phyloP scores from a whole-genome alignment of 2,888 invertebrate genomes.

The Drosophila cognata region DNA sequence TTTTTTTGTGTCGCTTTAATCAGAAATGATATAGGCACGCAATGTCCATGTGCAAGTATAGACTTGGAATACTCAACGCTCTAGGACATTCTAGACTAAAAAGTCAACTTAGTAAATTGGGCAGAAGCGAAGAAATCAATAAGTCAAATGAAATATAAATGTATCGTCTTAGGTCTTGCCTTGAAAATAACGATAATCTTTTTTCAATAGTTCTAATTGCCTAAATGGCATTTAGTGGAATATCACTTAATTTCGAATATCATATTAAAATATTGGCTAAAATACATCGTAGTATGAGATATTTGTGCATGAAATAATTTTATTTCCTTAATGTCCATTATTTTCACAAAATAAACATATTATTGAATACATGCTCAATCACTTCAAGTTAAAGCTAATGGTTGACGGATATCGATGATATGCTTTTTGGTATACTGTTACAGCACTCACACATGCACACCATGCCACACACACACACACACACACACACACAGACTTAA shows the following conservation, averaged over 20 bases:
- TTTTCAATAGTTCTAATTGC: no score
- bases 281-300: not conserved
- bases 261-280: not conserved
- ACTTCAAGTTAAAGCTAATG: constrained; percentile 1
- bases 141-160: not conserved
- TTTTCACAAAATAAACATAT: not conserved
- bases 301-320: not conserved
- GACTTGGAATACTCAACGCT: not conserved
- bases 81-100: not conserved
- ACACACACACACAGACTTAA: not conserved
- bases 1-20: not conserved
- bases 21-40: not conserved
- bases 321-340: not conserved
- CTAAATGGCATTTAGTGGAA: no score
- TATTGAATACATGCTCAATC: constrained; percentile 11
- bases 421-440: not conserved
- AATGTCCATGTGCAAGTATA: not conserved
- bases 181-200: no score
- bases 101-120: not conserved
- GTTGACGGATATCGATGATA: constrained; percentile 15
- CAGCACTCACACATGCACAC: not conserved
- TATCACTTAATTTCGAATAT: not conserved
- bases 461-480: not conserved
- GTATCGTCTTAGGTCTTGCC: no score
- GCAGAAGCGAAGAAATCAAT: not conserved